Conservation (phyloP, 2,888 invertebrate species). For the Muscina levida region DNA sequence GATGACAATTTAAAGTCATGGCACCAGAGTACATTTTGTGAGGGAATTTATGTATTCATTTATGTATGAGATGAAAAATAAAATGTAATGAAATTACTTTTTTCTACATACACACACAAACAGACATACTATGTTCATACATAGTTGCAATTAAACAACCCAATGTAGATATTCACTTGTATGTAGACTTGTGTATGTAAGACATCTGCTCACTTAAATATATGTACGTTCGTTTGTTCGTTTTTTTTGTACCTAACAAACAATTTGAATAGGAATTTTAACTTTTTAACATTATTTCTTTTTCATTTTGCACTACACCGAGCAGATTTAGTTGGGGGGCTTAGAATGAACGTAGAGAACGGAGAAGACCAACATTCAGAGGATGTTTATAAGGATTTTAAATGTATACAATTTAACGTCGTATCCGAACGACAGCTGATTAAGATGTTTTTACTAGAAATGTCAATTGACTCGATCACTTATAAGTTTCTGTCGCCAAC, state of each 20-base stretch:
- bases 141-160: too few species aligned
- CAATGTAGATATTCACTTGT: not conserved
- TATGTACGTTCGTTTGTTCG: not conserved
- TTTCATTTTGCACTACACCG: not conserved
- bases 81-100: constrained; percentile 72
- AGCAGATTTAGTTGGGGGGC: constrained; percentile 34
- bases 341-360: constrained; percentile 23
- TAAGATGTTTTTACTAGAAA: too few species aligned
- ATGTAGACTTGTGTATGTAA: too few species aligned
- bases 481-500: too few species aligned
- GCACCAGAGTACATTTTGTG: constrained; percentile 1
- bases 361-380: not conserved
- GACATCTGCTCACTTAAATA: too few species aligned
- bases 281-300: constrained; percentile 77
- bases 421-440: too few species aligned
- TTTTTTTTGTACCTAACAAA: constrained; percentile 71
- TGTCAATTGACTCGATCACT: too few species aligned
- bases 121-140: not conserved
- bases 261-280: constrained; percentile 77
- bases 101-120: constrained; percentile 19
- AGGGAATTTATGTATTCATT: constrained; percentile 36
- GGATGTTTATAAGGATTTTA: too few species aligned
- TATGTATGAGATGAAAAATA: constrained; percentile 72
- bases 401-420: too few species aligned
- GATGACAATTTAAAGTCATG: constrained; percentile 23